Evolutionary conservation across 2,113 vertebrate species (phyloP), one percentile per base, ranked within the genome.

Genomic region (Cyprinodon tularosa): DNA sequence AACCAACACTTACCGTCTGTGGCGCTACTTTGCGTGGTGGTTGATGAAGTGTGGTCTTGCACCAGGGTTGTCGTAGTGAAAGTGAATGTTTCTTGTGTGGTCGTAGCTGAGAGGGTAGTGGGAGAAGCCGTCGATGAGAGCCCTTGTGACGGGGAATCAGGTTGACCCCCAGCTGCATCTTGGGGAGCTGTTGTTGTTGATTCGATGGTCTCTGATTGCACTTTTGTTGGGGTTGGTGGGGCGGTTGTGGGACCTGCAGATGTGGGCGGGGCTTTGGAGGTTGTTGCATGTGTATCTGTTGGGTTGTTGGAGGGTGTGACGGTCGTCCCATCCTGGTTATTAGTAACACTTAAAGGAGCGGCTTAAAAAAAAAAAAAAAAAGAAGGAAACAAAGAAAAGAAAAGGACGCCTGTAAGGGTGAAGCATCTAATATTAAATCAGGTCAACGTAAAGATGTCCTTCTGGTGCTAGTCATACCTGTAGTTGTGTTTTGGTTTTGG

Each of bases 381-480:
- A 64, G 17, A 40, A 5, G 29, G 29, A 29, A 29, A 29, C 29
- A 29, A 29, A 38, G 11, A 81, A 64, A 84, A n/a, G 44, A 71
- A 72, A 40, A 57, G 0, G 39, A 66, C 14, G 42, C 0, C 15
- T 45, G 36, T 47, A 14, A 17, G 12, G 5, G 22, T 12, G 37
- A 59, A 14, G 3, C 2, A 62, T 62, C 40, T 5, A 17, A 48
- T 1, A 4, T 68, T 10, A 45, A 12, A 29, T 5, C 22, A 47
- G 36, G 17, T 9, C 62, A n/a, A 8, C 12, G n/a, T 63, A 9
- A 12, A 4, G 57, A 67, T 15, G 3, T 20, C 62, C 50, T 5
- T 57, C 8, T 1, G 59, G 36, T 13, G 8, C 15, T 45, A 15
- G 20, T 45, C 82, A 83, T 94, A 98, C 97, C 92, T 95, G 93